A percentile compares a stretch with the other conserved stretches of the same genome.
Evolutionary conservation across 2,888 invertebrate genomes (phyloP).

Genomic region (Norana najaformis): DNA sequence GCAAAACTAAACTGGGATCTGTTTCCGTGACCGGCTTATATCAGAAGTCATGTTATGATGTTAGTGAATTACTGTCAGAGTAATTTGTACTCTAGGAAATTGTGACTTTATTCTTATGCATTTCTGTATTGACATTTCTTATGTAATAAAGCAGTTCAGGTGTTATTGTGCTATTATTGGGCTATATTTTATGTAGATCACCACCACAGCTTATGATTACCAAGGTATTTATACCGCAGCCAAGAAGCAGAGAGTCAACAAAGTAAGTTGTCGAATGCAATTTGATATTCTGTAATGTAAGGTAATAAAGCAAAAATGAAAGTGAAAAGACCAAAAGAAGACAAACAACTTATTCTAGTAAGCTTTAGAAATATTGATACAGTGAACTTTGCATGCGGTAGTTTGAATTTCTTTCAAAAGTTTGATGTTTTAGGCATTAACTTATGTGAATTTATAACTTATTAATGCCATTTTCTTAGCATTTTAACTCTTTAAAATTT

Average conservation of each 20-base stretch:
- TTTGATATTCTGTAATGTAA: not conserved
- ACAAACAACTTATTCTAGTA: not conserved
- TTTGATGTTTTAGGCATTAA: not conserved
- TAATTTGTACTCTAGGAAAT: not conserved
- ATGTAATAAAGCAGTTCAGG: not conserved
- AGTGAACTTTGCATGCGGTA: no score
- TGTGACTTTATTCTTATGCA: not conserved
- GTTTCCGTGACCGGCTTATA: no score
- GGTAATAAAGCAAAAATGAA: not conserved
- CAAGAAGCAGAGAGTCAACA: conserved; percentile 50
- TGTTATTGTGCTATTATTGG: not conserved
- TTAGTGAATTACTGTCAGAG: not conserved
- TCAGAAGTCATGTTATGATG: not conserved
- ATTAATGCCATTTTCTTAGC: no score
- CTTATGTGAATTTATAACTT: not conserved
- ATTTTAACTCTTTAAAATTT: no score
- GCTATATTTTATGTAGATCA: conserved; percentile 48
- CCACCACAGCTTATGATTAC: conserved; percentile 64
- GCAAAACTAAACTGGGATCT: no score
- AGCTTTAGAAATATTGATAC: not conserved
- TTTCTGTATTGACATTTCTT: not conserved
- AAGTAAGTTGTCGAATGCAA: conserved; percentile 42
- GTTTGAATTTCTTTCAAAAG: not conserved
- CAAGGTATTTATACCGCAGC: conserved; percentile 61
- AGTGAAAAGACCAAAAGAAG: not conserved